Percentiles rank a stretch among this genome's conserved stretches.
Evolutionary conservation across 2,113 vertebrate genomes (phyloP).

Genomic region (Plectropomus leopardus): DNA sequence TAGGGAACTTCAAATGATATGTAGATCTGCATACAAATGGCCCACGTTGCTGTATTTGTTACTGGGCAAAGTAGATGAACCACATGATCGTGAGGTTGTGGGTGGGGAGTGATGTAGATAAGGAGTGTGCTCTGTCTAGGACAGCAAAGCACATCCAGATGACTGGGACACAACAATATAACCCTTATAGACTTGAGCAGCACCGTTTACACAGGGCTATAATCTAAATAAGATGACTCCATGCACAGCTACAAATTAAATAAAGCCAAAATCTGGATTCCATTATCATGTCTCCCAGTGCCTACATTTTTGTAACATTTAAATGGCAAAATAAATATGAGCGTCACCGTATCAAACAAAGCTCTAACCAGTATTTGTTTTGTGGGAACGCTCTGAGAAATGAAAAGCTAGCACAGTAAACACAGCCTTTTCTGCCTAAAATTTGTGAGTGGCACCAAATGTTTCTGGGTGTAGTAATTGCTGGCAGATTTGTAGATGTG

Average conservation of each 20-base stretch:
- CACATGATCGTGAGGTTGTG: conserved; percentile 70
- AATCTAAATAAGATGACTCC: conserved; percentile 83
- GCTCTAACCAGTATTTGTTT: conserved; percentile 83
- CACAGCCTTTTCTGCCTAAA: conserved; percentile 75
- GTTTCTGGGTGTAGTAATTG: conserved; percentile 81
- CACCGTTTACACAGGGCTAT: conserved; percentile 80
- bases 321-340: conserved; percentile 85
- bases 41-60: conserved; percentile 62
- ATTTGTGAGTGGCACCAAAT: conserved; percentile 81
- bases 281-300: conserved; percentile 83
- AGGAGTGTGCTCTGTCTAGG: conserved; percentile 72
- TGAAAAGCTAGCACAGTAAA: conserved; percentile 84
- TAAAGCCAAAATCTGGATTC: conserved; percentile 83
- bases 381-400: conserved; percentile 81
- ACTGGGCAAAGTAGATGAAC: conserved; percentile 64
- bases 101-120: conserved; percentile 72
- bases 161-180: conserved; percentile 71
- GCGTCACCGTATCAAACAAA: conserved; percentile 77
- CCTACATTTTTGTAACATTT: conserved; percentile 84
- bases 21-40: conserved; percentile 64
- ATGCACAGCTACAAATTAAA: conserved; percentile 87
- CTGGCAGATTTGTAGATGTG: conserved; percentile 83
- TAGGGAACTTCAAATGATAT: conserved; percentile 49
- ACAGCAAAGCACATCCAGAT: conserved; percentile 85
- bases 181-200: conserved; percentile 68